Evolutionary conservation across 2,797 vertebrate genomes (phyloP).

Genomic region (Gymnoscopelus microlampas): DNA sequence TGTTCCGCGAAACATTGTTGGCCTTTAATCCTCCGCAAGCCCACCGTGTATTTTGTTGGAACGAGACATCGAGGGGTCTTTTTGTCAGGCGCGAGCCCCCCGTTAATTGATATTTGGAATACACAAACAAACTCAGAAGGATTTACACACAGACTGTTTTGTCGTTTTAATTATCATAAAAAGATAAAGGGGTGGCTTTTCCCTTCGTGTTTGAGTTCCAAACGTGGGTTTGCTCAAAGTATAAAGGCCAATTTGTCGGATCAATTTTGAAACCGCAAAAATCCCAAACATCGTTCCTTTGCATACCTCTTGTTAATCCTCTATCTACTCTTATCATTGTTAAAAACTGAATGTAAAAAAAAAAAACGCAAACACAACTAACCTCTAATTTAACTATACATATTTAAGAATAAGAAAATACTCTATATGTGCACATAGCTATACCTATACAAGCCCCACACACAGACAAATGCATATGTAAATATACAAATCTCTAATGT

Average conservation of each 20-base stretch:
- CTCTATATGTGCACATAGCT: slow-evolving; percentile 79
- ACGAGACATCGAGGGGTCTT: background rate
- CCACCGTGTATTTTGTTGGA: background rate
- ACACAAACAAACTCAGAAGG: background rate
- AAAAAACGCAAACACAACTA: slow-evolving; percentile 75
- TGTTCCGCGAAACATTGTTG: slow-evolving; percentile 26
- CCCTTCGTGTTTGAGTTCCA: slow-evolving; percentile 13
- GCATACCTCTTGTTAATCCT: slow-evolving; percentile 46
- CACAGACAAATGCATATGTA: slow-evolving; percentile 77
- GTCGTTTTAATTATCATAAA: background rate
- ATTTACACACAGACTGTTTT: background rate
- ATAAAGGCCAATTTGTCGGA: slow-evolving; percentile 27
- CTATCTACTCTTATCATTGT: slow-evolving; percentile 66
- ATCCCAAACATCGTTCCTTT: slow-evolving; percentile 29
- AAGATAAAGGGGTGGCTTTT: background rate
- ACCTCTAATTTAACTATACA: slow-evolving; percentile 80
- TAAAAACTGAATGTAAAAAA: slow-evolving; percentile 82
- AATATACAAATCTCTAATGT: slow-evolving; percentile 80
- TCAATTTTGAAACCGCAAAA: slow-evolving; percentile 54
- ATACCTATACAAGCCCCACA: slow-evolving; percentile 74
- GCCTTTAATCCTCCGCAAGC: slow-evolving; percentile 29
- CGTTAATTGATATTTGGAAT: background rate
- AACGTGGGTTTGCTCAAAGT: slow-evolving; percentile 47
- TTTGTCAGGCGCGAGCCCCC: background rate
- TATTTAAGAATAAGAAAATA: slow-evolving; percentile 78